Evolutionary conservation across 2,797 vertebrate genomes (phyloP).

Genomic region (Pseudochirops cupreus): DNA sequence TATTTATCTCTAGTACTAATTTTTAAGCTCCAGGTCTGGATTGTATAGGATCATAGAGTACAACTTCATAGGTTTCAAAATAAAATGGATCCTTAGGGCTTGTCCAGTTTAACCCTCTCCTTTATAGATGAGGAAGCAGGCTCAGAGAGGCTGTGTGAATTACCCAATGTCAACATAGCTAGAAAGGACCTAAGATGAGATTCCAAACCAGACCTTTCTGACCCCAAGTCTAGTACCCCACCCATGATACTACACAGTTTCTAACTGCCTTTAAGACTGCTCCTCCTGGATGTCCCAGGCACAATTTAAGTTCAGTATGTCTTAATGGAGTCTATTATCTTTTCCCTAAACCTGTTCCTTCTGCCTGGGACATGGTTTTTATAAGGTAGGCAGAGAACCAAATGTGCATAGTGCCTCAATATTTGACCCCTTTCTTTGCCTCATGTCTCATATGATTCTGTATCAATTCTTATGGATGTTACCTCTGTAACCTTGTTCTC

Average conservation of each 20-base stretch:
- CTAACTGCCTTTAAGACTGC: background rate
- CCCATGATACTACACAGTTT: background rate
- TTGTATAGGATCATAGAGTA: background rate
- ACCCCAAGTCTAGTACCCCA: background rate
- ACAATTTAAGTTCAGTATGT: background rate
- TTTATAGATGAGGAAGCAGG: background rate
- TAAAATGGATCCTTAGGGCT: background rate
- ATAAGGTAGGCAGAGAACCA: background rate
- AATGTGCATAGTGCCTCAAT: background rate
- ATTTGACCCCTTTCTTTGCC: background rate
- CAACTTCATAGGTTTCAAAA: background rate
- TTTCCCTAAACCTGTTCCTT: background rate
- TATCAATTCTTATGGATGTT: background rate
- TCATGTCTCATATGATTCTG: background rate
- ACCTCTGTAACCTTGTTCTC: background rate
- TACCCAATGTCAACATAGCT: background rate
- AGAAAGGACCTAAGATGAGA: background rate
- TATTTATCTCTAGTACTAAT: background rate
- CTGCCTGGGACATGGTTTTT: background rate
- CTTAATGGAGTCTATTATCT: background rate
- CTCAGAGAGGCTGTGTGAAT: background rate
- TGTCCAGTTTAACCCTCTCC: background rate
- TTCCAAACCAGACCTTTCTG: background rate
- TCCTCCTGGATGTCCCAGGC: background rate
- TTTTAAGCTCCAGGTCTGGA: background rate